Conservation (phyloP, 2,888 invertebrate species). For the Phorcus lineatus region DNA sequence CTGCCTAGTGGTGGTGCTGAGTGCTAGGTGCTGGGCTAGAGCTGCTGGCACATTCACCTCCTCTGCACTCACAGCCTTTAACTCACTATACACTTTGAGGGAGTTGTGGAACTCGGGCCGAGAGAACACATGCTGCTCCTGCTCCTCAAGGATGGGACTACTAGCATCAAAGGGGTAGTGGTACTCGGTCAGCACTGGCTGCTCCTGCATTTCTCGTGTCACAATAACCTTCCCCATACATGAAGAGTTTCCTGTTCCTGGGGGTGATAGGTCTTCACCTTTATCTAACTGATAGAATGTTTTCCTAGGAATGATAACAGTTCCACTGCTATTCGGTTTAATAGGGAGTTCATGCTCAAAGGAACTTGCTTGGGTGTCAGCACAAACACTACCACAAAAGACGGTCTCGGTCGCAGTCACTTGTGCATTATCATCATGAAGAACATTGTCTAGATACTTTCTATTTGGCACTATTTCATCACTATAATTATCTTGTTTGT, state of each 20-base stretch:
- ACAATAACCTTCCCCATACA: slow-evolving; percentile 44
- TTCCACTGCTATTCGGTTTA: no score
- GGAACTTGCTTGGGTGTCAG: no score
- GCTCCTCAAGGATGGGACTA: slow-evolving; percentile 28
- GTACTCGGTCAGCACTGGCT: slow-evolving; percentile 47
- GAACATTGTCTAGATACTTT: neutral
- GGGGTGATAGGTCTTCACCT: no score
- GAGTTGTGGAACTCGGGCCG: slow-evolving; percentile 70
- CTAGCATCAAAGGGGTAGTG: slow-evolving; percentile 56
- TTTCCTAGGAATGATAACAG: no score
- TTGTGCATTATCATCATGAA: neutral
- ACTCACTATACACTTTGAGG: slow-evolving; percentile 56
- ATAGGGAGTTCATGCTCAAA: no score
- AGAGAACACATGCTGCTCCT: slow-evolving; percentile 61
- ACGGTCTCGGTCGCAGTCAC: neutral
- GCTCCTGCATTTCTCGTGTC: slow-evolving; percentile 53
- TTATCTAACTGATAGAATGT: no score
- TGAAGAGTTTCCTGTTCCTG: slow-evolving; percentile 6
- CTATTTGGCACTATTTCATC: no score
- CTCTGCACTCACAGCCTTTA: slow-evolving; percentile 52
- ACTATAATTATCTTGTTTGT: slow-evolving; percentile 17
- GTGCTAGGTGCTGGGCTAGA: slow-evolving; percentile 53
- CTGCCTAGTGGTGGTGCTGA: slow-evolving; percentile 51
- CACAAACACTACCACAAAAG: no score
- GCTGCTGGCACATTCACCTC: slow-evolving; percentile 56